Evolutionary conservation across 1,140 invertebrate genomes (phyloP).

Genomic region (Diprion similis): DNA sequence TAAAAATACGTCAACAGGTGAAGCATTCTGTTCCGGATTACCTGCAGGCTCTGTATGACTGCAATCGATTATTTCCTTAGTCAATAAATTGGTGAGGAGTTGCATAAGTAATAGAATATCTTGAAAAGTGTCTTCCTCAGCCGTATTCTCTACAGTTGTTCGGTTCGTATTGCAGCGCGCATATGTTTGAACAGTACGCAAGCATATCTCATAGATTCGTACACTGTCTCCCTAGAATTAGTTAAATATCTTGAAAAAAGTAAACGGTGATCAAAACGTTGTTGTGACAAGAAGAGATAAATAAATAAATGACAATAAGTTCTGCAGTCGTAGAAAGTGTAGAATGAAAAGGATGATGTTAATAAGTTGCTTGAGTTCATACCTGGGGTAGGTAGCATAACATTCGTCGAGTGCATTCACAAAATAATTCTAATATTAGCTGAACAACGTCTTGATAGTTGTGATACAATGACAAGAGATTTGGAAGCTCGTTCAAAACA

Average conservation of each 20-base stretch:
- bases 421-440: conserved; percentile 78
- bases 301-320: conserved; percentile 1
- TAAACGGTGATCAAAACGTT: conserved; percentile 19
- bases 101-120: conserved; percentile 78
- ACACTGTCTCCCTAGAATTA: conserved; percentile 61
- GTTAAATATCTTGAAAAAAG: conserved; percentile 27
- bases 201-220: conserved; percentile 69
- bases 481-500: conserved; percentile 71
- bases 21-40: conserved; percentile 52
- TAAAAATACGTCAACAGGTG: conserved; percentile 71
- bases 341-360: not conserved
- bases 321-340: not conserved
- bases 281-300: conserved; percentile 5
- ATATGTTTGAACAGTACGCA: conserved; percentile 74
- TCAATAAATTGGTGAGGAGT: conserved; percentile 73
- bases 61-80: conserved; percentile 76
- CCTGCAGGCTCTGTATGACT: conserved; percentile 36
- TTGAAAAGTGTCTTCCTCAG: conserved; percentile 76
- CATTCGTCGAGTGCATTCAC: conserved; percentile 73
- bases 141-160: conserved; percentile 63
- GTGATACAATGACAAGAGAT: conserved; percentile 76
- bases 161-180: conserved; percentile 69
- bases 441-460: conserved; percentile 85
- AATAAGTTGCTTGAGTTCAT: conserved; percentile 32
- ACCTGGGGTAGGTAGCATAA: conserved; percentile 70